Conservation (phyloP, 2,113 vertebrate species). For the Fukomys damarensis region DNA sequence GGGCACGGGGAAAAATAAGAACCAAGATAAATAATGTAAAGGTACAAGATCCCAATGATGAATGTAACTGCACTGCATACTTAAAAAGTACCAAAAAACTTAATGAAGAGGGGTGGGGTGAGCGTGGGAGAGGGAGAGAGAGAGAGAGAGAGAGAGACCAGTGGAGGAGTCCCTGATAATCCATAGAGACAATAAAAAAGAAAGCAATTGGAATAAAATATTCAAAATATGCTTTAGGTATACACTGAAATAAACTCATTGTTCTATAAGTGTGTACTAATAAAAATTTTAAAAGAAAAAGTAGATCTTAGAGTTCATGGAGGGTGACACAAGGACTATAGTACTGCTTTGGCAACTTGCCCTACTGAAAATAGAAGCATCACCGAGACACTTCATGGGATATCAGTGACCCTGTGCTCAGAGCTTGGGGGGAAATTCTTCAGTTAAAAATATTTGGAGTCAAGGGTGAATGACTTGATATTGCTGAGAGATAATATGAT, state of each 20-base stretch:
- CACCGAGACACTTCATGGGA: conserved; percentile 48
- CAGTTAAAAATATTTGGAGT: conserved; percentile 65
- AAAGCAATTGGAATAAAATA: not conserved
- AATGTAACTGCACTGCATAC: too few species aligned
- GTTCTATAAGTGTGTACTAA: not conserved
- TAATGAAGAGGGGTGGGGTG: too few species aligned
- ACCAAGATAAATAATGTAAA: too few species aligned
- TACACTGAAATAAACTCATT: not conserved
- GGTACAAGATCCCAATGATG: too few species aligned
- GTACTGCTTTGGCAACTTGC: not conserved
- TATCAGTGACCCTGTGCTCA: conserved; percentile 55
- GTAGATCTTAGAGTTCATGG: conserved; percentile 12
- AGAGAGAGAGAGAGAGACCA: not conserved
- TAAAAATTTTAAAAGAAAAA: not conserved
- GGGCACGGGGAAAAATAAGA: too few species aligned
- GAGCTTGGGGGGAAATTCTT: conserved; percentile 61
- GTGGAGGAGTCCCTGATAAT: not conserved
- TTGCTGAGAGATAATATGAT: not conserved
- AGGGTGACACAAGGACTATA: conserved; percentile 12
- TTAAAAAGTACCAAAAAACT: too few species aligned
- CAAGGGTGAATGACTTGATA: conserved; percentile 63
- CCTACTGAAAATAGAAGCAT: conserved; percentile 66
- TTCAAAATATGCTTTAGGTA: not conserved
- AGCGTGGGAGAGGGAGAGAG: too few species aligned
- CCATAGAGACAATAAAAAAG: not conserved